These are phyloP conservation scores for Palythoa heliodiscus DNA, from an alignment of 92 coral and sea anemone species.

Conservation along the genomic window DNA sequence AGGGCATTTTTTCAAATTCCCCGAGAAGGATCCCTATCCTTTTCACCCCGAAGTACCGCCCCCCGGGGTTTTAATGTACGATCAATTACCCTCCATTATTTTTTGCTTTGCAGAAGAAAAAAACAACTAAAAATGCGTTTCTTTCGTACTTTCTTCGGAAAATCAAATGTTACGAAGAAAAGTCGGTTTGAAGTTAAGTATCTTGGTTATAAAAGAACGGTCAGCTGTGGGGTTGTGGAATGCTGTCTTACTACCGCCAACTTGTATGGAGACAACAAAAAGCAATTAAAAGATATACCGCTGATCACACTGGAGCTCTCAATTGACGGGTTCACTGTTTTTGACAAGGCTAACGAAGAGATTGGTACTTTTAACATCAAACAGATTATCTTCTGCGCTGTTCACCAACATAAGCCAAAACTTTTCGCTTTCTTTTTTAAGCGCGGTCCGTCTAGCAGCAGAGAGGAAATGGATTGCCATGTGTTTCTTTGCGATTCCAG, in stretches of 20 bases:
- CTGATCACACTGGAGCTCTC: slow-evolving; percentile 13
- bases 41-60: too few species aligned
- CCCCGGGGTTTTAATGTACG: too few species aligned
- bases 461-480: slow-evolving; percentile 2
- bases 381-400: slow-evolving; percentile 15
- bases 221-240: neutral
- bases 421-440: slow-evolving; percentile 15
- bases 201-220: neutral
- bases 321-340: neutral
- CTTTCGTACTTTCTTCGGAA: neutral
- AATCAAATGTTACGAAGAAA: neutral
- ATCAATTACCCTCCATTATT: too few species aligned
- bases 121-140: neutral
- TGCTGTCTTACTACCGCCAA: neutral
- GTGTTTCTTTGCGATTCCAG: slow-evolving; percentile 17
- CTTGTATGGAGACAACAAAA: neutral
- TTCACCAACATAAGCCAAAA: slow-evolving; percentile 2
- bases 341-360: neutral
- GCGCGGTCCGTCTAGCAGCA: neutral
- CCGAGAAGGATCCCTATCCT: too few species aligned
- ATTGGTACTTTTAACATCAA: neutral
- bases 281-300: neutral
- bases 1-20: too few species aligned
- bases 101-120: neutral
- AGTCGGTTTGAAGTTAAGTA: neutral